These are phyloP conservation scores for Hystrix brachyura DNA, from an alignment of 2,113 vertebrate genomes.

Conservation along the genomic window DNA sequence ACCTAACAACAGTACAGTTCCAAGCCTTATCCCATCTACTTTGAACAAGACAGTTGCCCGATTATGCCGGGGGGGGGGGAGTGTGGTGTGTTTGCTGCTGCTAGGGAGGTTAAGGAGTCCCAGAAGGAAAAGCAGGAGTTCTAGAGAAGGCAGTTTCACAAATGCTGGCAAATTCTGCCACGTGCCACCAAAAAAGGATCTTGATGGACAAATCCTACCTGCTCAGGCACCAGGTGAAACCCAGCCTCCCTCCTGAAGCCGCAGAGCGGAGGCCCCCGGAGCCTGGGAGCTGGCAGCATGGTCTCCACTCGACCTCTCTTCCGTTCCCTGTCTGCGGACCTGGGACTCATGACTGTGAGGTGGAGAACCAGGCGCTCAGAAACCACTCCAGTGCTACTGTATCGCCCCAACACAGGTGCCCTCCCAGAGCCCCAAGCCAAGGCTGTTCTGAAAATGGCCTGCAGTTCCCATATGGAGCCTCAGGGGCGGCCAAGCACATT, in stretches of 20 bases:
- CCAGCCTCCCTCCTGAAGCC: neutral
- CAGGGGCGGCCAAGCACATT: neutral
- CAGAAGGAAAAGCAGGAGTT: constrained; percentile 41
- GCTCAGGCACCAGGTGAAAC: neutral
- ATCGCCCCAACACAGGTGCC: neutral
- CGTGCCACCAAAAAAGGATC: neutral
- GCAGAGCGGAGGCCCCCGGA: neutral
- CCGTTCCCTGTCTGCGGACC: neutral
- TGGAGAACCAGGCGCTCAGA: neutral
- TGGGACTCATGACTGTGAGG: neutral
- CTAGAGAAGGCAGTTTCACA: neutral
- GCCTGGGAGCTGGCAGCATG: rapidly evolving
- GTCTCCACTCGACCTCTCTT: constrained; percentile 1
- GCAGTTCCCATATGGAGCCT: neutral
- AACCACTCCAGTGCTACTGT: neutral
- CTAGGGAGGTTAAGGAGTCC: neutral
- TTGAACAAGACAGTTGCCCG: neutral
- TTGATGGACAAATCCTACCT: neutral
- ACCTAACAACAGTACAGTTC: neutral
- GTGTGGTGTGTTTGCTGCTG: too few species aligned
- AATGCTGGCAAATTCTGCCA: neutral
- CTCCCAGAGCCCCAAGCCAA: neutral
- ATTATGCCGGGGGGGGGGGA: neutral
- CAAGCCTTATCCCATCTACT: neutral
- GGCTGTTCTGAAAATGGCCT: neutral